Base-by-base conservation (phyloP, 1,140 invertebrate genomes). In the Papilio machaon region DNA sequence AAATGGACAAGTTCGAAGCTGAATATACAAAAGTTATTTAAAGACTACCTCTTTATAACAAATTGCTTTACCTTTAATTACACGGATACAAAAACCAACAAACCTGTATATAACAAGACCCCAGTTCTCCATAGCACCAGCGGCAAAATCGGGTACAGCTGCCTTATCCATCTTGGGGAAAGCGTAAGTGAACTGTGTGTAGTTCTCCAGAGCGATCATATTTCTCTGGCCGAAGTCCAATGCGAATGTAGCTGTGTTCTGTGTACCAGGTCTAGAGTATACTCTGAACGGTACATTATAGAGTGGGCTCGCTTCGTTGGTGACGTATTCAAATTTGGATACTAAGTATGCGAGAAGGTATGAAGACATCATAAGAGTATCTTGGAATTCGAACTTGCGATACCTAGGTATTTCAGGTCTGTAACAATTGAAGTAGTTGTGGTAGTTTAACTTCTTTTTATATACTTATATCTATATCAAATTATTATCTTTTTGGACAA, bases 71-170 rank as follows among this genome's bases (percentile, higher is more conserved):
- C 38, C 4, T 43, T 43, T 43, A 43, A 43, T 43, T 58, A 58
- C 15, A n/a, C 2, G 3, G 54, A 15, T 58, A n/a, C 7, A 54
- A 15, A 15, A 54, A 54, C 13, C 17, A 81, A 82, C 81, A 30
- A 91, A 96, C 93, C 95, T 95, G 86, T 96, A 98, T 1, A 96
- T 97, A 77, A 97, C 96, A 7, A 98, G 90, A n/a, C 97, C 97
- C 97, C 97, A 98, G 93, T 98, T 98, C 90, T 98, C 97, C 97
- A 98, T 98, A 17, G 97, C 97, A 1, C 97, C 97, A 43, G 96
- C 96, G n/a, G 95, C 95, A 85, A 98, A 98, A 89, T 97, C 97
- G 7, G 97, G 97, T 9, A 98, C 95, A 0, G 97, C 97, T 17
- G 97, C 95, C 85, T 97, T 95, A 91, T 97, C 96, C 85, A 96